Conservation (phyloP, 2,113 vertebrate genomes). For the Aleadryas rufinucha region DNA sequence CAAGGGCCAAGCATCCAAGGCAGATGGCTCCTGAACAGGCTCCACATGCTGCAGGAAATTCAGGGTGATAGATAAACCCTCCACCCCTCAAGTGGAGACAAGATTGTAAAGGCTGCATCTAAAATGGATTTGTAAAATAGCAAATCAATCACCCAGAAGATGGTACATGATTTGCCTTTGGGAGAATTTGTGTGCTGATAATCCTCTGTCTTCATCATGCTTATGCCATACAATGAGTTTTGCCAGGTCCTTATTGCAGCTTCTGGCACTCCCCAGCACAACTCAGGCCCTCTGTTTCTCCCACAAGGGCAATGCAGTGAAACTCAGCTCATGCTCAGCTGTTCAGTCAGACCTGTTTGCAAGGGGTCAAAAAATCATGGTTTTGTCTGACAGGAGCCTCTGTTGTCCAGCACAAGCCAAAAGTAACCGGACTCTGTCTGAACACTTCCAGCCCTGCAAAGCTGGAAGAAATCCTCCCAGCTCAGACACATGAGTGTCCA, state of each 20-base stretch:
- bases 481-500: neutral
- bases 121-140: neutral
- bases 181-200: neutral
- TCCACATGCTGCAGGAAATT: neutral
- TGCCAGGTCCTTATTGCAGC: neutral
- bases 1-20: neutral
- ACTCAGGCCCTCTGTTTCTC: neutral
- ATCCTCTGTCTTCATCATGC: neutral
- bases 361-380: neutral
- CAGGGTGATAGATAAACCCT: neutral
- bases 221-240: neutral
- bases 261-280: neutral
- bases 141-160: neutral
- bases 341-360: neutral
- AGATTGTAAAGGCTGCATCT: neutral
- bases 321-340: neutral
- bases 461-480: too few relatives aligned
- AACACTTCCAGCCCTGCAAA: neutral
- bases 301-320: neutral
- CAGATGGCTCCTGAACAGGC: neutral
- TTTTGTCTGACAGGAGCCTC: neutral
- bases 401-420: neutral
- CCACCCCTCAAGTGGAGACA: neutral
- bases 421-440: neutral
- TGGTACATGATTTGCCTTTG: neutral